A percentile compares a stretch with the other conserved stretches of the same genome.
Conservation (phyloP, 1,140 invertebrate genomes). For the Bradysia coprophila region DNA sequence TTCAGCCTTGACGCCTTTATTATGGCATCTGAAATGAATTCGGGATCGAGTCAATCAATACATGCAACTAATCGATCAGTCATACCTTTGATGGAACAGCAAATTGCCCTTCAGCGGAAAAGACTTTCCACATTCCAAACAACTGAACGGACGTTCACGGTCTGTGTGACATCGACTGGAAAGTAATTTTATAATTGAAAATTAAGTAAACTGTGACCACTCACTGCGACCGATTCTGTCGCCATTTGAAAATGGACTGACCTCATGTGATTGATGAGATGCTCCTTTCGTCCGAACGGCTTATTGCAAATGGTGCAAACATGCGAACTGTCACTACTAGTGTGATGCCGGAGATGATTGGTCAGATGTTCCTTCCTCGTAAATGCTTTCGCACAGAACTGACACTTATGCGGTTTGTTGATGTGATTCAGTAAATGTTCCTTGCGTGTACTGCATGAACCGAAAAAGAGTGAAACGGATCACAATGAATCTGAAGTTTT, state of each 20-base stretch:
- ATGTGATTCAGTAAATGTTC: constrained; percentile 84
- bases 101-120: constrained; percentile 80
- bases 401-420: constrained; percentile 44
- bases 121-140: constrained; percentile 66
- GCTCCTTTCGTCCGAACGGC: constrained; percentile 65
- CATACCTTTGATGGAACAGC: constrained; percentile 85
- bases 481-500: not conserved
- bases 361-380: constrained; percentile 81
- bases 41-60: too few relatives aligned
- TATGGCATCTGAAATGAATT: too few relatives aligned
- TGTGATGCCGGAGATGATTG: constrained; percentile 59
- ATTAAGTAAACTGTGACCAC: too few relatives aligned
- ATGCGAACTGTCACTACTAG: constrained; percentile 63
- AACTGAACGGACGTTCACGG: constrained; percentile 62
- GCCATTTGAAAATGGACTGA: constrained; percentile 16
- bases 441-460: constrained; percentile 71
- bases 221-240: too few relatives aligned
- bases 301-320: constrained; percentile 67
- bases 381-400: constrained; percentile 53
- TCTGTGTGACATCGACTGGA: constrained; percentile 60
- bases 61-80: too few relatives aligned
- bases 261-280: constrained; percentile 53
- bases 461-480: constrained; percentile 40
- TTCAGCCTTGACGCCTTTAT: constrained; percentile 65
- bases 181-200: too few relatives aligned